These are phyloP conservation scores for Notodonta dromedarius DNA, from an alignment of 2,888 invertebrate species.

Conservation along the genomic window DNA sequence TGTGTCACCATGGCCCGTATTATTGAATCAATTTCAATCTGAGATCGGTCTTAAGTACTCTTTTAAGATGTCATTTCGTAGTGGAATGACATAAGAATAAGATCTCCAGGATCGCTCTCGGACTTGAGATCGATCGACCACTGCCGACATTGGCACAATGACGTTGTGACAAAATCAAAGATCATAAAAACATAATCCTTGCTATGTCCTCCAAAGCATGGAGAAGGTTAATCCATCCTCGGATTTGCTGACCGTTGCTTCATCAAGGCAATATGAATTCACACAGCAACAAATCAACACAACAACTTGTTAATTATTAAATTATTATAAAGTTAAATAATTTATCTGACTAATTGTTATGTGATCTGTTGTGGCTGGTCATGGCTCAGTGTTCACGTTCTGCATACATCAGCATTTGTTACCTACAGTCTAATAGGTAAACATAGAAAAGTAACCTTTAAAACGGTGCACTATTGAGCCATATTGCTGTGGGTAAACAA, in stretches of 20 bases:
- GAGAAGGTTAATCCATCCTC: not conserved
- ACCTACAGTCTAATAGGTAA: not conserved
- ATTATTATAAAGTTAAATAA: not conserved
- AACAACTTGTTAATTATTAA: not conserved
- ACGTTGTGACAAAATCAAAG: too few relatives aligned
- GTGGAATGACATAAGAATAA: too few relatives aligned
- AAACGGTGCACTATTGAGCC: not conserved
- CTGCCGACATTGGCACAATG: too few relatives aligned
- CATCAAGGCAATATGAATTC: not conserved
- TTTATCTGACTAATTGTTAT: not conserved
- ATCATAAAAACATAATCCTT: not conserved
- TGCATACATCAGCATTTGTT: not conserved
- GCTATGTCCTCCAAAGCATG: not conserved
- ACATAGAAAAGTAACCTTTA: not conserved
- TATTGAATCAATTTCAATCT: too few relatives aligned
- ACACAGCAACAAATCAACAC: not conserved
- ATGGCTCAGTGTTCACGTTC: constrained; percentile 2
- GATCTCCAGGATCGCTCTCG: too few relatives aligned
- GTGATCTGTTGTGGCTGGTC: constrained; percentile 9
- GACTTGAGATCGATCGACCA: too few relatives aligned
- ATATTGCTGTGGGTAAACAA: not conserved
- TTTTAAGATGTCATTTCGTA: too few relatives aligned
- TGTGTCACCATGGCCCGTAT: too few relatives aligned
- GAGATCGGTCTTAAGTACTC: too few relatives aligned
- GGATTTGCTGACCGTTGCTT: too few relatives aligned